phyloP scores from a whole-genome alignment of 2,888 invertebrate species.

The Drosophila helvetica region DNA sequence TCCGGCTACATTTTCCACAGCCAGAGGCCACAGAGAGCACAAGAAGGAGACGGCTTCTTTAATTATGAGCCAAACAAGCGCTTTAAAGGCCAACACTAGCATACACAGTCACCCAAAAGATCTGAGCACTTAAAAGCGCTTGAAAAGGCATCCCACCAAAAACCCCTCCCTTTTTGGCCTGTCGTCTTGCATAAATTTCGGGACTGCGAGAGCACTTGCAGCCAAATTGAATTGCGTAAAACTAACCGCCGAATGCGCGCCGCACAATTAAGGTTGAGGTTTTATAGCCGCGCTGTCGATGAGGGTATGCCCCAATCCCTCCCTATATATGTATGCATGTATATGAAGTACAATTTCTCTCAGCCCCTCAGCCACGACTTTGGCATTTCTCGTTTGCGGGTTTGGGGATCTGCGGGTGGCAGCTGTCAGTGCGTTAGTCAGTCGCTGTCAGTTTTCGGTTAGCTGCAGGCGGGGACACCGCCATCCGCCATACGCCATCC shows the following conservation, averaged over 20 bases:
- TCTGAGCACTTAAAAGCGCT: conserved; percentile 43
- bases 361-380: not conserved
- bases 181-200: conserved; percentile 61
- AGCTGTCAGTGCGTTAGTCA: conserved; percentile 78
- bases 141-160: conserved; percentile 34
- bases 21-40: conserved; percentile 29
- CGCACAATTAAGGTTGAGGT: conserved; percentile 79
- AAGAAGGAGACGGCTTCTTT: conserved; percentile 18
- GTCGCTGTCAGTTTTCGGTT: conserved; percentile 65
- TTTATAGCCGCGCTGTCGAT: conserved; percentile 52
- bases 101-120: conserved; percentile 5
- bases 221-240: conserved; percentile 76
- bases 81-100: conserved; percentile 45
- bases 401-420: conserved; percentile 67
- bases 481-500: not conserved
- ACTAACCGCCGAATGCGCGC: conserved; percentile 78
- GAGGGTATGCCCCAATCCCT: conserved; percentile 11
- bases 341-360: not conserved
- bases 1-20: conserved; percentile 41
- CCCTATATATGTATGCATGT: too few species aligned
- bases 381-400: conserved; percentile 4
- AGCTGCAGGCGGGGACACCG: conserved; percentile 28
- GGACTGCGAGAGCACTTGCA: conserved; percentile 55
- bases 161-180: conserved; percentile 26
- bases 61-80: conserved; percentile 30